Evolutionary conservation across 2,797 vertebrate genomes (phyloP).

Genomic region (Mus minutoides): DNA sequence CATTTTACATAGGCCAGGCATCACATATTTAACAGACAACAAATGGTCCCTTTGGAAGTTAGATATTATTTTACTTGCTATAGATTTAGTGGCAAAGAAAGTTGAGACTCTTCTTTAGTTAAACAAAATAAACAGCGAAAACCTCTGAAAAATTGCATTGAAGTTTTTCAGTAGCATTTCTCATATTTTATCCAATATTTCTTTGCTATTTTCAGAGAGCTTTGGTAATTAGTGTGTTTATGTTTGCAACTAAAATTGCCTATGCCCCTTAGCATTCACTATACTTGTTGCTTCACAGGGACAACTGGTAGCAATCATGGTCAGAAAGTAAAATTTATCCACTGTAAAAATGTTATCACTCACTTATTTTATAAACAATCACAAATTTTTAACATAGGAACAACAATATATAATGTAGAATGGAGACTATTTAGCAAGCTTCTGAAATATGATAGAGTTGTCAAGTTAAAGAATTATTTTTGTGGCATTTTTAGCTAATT

Average conservation of each 20-base stretch:
- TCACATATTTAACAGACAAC: neutral
- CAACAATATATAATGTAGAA: neutral
- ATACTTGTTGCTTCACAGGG: neutral
- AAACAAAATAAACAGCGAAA: constrained; percentile 52
- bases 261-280: constrained; percentile 3
- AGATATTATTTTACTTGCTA: neutral
- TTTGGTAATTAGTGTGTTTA: constrained; percentile 49
- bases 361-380: constrained; percentile 49
- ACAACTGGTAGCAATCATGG: neutral
- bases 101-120: neutral
- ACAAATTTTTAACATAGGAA: neutral
- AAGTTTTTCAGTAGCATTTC: constrained; percentile 41
- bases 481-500: neutral
- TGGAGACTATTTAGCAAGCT: neutral
- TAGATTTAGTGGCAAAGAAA: constrained; percentile 10
- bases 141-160: constrained; percentile 1
- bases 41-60: neutral
- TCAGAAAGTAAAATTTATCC: constrained; percentile 33
- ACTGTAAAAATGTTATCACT: constrained; percentile 31
- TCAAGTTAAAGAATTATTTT: neutral
- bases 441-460: constrained; percentile 26
- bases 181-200: constrained; percentile 20
- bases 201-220: neutral
- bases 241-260: constrained; percentile 59
- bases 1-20: neutral